A percentile compares a stretch with the other conserved stretches of the same genome.
phyloP scores from a whole-genome alignment of 2,888 invertebrate genomes.

The Nasonovia ribisnigri region DNA sequence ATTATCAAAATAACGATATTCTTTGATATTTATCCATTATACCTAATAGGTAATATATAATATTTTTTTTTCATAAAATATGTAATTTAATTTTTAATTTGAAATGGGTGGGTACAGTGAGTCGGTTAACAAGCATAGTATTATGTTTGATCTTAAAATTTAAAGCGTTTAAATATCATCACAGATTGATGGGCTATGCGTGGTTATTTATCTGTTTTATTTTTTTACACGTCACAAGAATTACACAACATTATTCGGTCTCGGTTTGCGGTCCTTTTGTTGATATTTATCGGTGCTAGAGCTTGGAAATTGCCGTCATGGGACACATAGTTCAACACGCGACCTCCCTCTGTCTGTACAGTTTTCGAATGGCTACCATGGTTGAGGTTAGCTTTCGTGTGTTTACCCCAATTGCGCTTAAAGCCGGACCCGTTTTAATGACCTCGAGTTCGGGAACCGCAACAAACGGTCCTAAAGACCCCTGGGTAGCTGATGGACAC shows the following conservation, averaged over 20 bases:
- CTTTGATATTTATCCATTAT: no score
- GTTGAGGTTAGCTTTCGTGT: slow-evolving; percentile 50
- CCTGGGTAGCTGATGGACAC: slow-evolving; percentile 48
- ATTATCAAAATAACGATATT: no score
- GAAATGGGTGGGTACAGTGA: neutral
- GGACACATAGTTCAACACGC: slow-evolving; percentile 62
- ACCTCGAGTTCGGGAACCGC: slow-evolving; percentile 52
- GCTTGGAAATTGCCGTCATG: slow-evolving; percentile 55
- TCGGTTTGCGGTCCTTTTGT: slow-evolving; percentile 58
- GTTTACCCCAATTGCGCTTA: slow-evolving; percentile 55
- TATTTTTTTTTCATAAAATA: neutral
- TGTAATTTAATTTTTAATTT: neutral
- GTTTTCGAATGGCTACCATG: slow-evolving; percentile 39
- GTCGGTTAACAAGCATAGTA: no score
- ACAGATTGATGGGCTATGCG: slow-evolving; percentile 12
- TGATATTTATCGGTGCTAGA: slow-evolving; percentile 61
- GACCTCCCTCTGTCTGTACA: neutral
- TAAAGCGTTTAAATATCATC: neutral
- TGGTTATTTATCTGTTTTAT: neutral
- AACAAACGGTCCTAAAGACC: slow-evolving; percentile 60
- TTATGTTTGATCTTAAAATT: neutral
- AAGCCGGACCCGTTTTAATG: slow-evolving; percentile 54
- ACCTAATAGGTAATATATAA: no score
- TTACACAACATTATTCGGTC: slow-evolving; percentile 45
- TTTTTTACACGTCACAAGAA: slow-evolving; percentile 49